A percentile compares a stretch with the other conserved stretches of the same genome.
Evolutionary conservation across 1,140 invertebrate genomes (phyloP).

Genomic region (Zeugodacus cucurbitae): DNA sequence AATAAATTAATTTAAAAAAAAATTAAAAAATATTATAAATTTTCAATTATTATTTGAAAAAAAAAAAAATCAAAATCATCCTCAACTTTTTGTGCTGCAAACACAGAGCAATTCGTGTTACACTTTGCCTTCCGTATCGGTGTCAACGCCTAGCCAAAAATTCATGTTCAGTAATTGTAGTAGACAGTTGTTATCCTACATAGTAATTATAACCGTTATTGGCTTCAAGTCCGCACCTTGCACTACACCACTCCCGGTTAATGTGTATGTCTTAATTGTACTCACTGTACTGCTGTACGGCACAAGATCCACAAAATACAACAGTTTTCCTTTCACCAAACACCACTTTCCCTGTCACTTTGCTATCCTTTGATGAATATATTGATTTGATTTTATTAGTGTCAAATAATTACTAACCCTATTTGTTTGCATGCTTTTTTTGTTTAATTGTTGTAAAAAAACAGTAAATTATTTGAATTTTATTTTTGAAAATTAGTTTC

Average conservation of each 20-base stretch:
- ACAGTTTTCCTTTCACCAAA: not conserved
- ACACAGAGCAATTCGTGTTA: slow-evolving; percentile 43
- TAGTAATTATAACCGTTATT: not conserved
- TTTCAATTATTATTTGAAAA: not conserved
- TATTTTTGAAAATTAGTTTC: too few relatives aligned
- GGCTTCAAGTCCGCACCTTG: slow-evolving; percentile 6
- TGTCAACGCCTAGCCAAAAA: not conserved
- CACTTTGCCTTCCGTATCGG: slow-evolving; percentile 43
- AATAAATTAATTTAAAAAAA: not conserved
- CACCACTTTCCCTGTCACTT: not conserved
- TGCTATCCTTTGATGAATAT: not conserved
- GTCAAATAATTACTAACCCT: too few relatives aligned
- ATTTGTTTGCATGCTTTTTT: too few relatives aligned
- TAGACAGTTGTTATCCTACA: not conserved
- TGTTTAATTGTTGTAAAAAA: too few relatives aligned
- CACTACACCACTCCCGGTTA: not conserved
- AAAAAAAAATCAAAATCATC: not conserved
- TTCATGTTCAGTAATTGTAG: not conserved
- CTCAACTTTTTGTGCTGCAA: slow-evolving; percentile 36
- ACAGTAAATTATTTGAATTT: too few relatives aligned
- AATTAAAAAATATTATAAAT: slow-evolving; percentile 19
- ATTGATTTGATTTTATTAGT: not conserved
- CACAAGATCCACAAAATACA: not conserved
- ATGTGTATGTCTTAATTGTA: not conserved
- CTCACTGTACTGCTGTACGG: not conserved